A percentile compares a stretch with the other conserved stretches of the same genome.
These are phyloP conservation scores for Charadrius vociferus DNA, from an alignment of 2,113 vertebrate species.

Conservation along the genomic window DNA sequence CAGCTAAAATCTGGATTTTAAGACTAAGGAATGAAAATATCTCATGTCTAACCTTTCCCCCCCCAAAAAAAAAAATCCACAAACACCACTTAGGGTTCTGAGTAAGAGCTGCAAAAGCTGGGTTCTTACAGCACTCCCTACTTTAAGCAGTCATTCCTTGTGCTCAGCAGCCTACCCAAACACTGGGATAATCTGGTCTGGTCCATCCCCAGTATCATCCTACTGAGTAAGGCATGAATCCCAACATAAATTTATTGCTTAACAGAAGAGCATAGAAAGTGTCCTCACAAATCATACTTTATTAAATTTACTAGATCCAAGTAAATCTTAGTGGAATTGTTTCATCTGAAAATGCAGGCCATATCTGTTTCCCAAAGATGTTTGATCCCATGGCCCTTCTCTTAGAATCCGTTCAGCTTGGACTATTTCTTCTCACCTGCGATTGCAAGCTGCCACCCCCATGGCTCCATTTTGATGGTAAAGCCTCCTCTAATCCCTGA, in stretches of 20 bases:
- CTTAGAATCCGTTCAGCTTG: not conserved
- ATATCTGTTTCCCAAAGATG: not conserved
- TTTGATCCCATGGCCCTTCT: not conserved
- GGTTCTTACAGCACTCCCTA: not conserved
- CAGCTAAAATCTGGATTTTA: not conserved
- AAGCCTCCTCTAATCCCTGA: not conserved
- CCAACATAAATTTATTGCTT: not conserved
- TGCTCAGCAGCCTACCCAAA: not conserved
- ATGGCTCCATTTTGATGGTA: not conserved
- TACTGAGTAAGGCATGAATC: not conserved
- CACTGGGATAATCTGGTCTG: not conserved
- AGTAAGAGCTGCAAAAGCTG: not conserved
- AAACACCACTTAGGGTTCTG: not conserved
- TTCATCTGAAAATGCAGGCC: not conserved
- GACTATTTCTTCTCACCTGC: not conserved
- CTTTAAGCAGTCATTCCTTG: not conserved
- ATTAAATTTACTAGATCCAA: not conserved
- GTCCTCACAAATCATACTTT: not conserved
- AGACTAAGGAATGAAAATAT: not conserved
- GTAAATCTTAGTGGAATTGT: not conserved
- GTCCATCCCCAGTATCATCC: not conserved
- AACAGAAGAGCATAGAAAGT: not conserved
- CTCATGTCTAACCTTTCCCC: not conserved
- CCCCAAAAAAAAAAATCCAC: not conserved
- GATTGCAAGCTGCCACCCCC: not conserved